These are phyloP conservation scores for Muscicapa adusta DNA, from an alignment of 2,113 vertebrate species.

Conservation along the genomic window DNA sequence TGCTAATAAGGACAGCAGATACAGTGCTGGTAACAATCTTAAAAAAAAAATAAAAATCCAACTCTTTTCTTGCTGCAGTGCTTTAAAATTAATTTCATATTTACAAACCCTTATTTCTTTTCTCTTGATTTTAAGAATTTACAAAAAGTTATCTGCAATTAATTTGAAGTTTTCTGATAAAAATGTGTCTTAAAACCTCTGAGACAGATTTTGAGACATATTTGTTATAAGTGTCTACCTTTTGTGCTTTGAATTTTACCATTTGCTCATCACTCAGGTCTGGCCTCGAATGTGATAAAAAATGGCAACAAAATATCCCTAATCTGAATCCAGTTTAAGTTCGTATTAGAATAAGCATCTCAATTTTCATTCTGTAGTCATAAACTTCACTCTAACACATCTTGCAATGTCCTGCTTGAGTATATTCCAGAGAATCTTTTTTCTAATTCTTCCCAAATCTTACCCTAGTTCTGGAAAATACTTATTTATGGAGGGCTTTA, in stretches of 20 bases:
- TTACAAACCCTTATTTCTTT: rapidly evolving
- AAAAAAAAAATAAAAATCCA: background rate
- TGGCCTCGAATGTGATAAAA: background rate
- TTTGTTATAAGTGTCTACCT: background rate
- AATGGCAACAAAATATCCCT: background rate
- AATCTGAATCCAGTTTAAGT: background rate
- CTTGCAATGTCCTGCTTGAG: background rate
- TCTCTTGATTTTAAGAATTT: background rate
- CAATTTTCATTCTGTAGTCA: background rate
- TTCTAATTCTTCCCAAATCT: background rate
- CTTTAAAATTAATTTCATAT: background rate
- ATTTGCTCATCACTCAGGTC: background rate
- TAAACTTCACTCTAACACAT: background rate
- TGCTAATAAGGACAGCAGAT: background rate
- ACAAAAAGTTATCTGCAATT: background rate
- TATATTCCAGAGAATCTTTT: background rate
- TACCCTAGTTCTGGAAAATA: background rate
- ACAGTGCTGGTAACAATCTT: background rate
- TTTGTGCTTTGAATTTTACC: background rate
- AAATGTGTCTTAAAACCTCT: background rate
- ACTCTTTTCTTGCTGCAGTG: background rate
- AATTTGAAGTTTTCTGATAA: background rate
- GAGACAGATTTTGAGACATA: background rate
- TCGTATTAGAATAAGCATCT: background rate
- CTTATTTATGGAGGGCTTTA: background rate